Conservation (phyloP, 2,888 invertebrate species). For the Tetropium fuscum region DNA sequence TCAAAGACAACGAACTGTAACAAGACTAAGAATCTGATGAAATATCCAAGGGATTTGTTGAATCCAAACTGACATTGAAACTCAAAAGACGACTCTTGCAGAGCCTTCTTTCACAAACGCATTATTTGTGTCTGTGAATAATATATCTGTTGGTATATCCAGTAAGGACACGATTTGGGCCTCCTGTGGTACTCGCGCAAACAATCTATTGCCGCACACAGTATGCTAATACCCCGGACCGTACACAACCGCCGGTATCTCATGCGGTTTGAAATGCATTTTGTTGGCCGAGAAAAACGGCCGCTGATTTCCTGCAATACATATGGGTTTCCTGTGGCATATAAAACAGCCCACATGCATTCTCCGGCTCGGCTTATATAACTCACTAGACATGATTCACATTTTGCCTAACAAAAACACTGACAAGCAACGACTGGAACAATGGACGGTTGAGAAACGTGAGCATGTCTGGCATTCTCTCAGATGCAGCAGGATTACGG, state of each 20-base stretch:
- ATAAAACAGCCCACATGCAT: conserved; percentile 2
- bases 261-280: not conserved
- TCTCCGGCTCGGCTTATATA: conserved; percentile 16
- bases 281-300: conserved; percentile 8
- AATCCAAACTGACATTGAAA: too few relatives aligned
- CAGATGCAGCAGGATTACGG: too few relatives aligned
- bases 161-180: too few relatives aligned
- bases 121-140: too few relatives aligned
- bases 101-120: too few relatives aligned
- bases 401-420: conserved; percentile 20
- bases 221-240: not conserved
- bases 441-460: conserved; percentile 22
- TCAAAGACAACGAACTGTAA: too few relatives aligned
- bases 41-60: too few relatives aligned
- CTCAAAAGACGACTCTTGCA: too few relatives aligned
- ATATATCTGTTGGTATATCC: too few relatives aligned
- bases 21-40: too few relatives aligned
- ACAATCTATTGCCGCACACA: too few relatives aligned
- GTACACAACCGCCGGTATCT: not conserved
- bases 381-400: conserved; percentile 24
- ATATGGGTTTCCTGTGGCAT: conserved; percentile 12
- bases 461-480: conserved; percentile 21
- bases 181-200: too few relatives aligned
- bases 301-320: conserved; percentile 13
- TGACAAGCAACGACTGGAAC: conserved; percentile 20